phyloP scores from a whole-genome alignment of 2,888 invertebrate species.

The Macaria liturata region DNA sequence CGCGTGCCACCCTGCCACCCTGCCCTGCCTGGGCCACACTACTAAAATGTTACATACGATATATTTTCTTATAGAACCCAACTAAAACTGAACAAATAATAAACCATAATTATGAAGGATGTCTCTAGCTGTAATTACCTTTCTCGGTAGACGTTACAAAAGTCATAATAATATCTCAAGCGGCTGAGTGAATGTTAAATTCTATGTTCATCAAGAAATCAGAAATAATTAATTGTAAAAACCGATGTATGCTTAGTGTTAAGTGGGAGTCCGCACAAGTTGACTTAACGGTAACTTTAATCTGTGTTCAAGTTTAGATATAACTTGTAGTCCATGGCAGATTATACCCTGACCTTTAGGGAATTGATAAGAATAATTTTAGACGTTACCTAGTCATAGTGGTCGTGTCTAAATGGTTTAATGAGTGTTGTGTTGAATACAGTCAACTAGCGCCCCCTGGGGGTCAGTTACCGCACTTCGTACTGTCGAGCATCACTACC shows the following conservation, averaged over 20 bases:
- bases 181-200: no score
- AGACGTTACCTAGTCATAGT: conserved; percentile 17
- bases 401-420: conserved; percentile 7
- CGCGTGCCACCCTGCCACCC: no score
- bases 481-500: conserved; percentile 57
- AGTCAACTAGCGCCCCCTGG: conserved; percentile 30
- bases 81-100: no score
- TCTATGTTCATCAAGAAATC: background rate
- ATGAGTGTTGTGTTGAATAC: conserved; percentile 12
- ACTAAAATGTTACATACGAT: no score
- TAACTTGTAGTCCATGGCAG: conserved; percentile 14
- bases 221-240: background rate
- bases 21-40: no score
- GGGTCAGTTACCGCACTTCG: conserved; percentile 59
- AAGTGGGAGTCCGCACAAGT: conserved; percentile 6
- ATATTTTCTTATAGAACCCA: no score
- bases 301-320: conserved; percentile 22
- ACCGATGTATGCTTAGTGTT: background rate
- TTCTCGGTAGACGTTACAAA: no score
- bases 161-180: no score
- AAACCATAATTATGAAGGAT: no score
- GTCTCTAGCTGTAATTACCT: no score
- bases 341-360: conserved; percentile 13
- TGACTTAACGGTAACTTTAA: conserved; percentile 6
- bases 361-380: conserved; percentile 22